These are phyloP conservation scores for Dreissena rostriformis DNA, from an alignment of 1,140 invertebrate species.

Conservation along the genomic window DNA sequence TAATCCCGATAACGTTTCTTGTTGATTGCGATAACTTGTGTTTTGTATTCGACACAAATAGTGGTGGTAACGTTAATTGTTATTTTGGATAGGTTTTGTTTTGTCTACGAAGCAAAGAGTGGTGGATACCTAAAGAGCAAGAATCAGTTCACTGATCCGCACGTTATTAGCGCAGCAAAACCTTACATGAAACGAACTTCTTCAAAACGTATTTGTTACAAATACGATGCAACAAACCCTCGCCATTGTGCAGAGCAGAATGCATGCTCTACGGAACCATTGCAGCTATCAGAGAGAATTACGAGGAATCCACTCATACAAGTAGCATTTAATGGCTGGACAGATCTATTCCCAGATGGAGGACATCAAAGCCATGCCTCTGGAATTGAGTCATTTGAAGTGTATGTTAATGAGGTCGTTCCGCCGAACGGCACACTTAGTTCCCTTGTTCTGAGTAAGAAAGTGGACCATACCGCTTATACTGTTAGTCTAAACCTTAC, in stretches of 20 bases:
- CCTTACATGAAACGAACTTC: slow-evolving; percentile 6
- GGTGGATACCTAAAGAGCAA: slow-evolving; percentile 31
- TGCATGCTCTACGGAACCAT: neutral
- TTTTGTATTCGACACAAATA: too few relatives aligned
- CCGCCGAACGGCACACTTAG: neutral
- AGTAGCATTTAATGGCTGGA: slow-evolving; percentile 22
- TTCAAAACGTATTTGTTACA: slow-evolving; percentile 19
- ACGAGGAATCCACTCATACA: neutral
- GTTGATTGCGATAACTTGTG: too few relatives aligned
- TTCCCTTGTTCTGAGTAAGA: neutral
- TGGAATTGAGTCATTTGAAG: slow-evolving; percentile 11
- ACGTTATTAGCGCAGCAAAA: neutral
- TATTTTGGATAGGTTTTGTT: slow-evolving; percentile 8
- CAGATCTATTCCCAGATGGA: neutral
- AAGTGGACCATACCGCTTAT: neutral
- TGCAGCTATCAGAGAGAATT: slow-evolving; percentile 1
- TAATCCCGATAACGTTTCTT: too few relatives aligned
- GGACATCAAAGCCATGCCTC: neutral
- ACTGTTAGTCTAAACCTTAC: slow-evolving; percentile 9
- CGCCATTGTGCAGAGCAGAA: neutral
- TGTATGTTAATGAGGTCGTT: slow-evolving; percentile 7
- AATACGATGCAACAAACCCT: neutral
- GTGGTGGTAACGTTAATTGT: neutral
- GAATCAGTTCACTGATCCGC: neutral
- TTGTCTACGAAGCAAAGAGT: slow-evolving; percentile 9